Percentiles rank a stretch among this genome's conserved stretches.
These are phyloP conservation scores for Lysandra coridon DNA, from an alignment of 2,888 invertebrate species.

Conservation along the genomic window DNA sequence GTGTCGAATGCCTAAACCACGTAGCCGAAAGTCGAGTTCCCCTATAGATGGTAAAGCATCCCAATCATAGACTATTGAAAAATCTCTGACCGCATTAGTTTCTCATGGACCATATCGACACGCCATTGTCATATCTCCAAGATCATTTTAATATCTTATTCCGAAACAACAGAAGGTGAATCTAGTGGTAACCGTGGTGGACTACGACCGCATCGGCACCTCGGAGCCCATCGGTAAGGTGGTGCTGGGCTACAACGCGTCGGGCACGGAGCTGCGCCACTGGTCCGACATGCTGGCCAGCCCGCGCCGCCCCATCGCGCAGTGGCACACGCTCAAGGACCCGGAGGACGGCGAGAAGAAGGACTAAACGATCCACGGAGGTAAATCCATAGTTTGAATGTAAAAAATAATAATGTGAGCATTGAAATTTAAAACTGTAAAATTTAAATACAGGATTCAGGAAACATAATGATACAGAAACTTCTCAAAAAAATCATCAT, in stretches of 20 bases:
- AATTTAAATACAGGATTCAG: neutral
- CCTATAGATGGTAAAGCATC: neutral
- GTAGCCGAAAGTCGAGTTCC: constrained; percentile 6
- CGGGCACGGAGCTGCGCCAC: constrained; percentile 98
- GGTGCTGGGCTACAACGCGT: constrained; percentile 97
- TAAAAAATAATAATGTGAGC: neutral
- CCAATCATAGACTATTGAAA: neutral
- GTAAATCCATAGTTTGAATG: constrained; percentile 41
- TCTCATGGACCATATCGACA: neutral
- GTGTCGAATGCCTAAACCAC: constrained; percentile 8
- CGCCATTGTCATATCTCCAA: neutral
- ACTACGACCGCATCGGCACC: constrained; percentile 99
- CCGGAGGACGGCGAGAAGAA: constrained; percentile 96
- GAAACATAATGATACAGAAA: neutral
- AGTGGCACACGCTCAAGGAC: constrained; percentile 99
- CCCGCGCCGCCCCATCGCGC: constrained; percentile 98
- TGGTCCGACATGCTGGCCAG: constrained; percentile 99
- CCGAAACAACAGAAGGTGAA: constrained; percentile 93
- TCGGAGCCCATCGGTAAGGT: constrained; percentile 99
- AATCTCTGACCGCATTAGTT: neutral
- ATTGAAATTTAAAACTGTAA: too few relatives aligned
- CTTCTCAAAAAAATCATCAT: neutral
- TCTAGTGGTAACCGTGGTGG: constrained; percentile 98
- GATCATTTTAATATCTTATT: constrained; percentile 14
- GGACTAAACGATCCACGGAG: constrained; percentile 78